These are phyloP conservation scores for Montipora sp. DNA, from an alignment of 64 coral and sea anemone species.

Conservation along the genomic window DNA sequence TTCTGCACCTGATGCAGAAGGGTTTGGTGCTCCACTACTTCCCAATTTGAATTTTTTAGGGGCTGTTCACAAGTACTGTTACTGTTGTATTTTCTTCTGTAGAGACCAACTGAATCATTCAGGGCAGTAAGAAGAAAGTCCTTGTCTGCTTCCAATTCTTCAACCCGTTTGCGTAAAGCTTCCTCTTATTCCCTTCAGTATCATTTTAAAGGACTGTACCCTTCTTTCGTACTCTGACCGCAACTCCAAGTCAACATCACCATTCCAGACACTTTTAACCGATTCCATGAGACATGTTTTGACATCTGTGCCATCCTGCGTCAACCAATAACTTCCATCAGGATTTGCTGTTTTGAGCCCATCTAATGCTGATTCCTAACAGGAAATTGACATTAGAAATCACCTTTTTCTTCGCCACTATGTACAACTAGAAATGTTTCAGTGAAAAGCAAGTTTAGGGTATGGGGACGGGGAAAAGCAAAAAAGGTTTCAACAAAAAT, in stretches of 20 bases:
- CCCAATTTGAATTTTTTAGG: conserved; percentile 66
- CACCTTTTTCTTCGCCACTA: too few relatives aligned
- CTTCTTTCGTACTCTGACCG: conserved; percentile 34
- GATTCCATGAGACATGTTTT: conserved; percentile 64
- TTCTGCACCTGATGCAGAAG: conserved; percentile 39
- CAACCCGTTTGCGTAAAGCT: not conserved
- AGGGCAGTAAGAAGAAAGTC: conserved; percentile 30
- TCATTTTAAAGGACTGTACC: not conserved
- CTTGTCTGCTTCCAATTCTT: not conserved
- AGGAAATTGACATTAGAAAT: too few relatives aligned
- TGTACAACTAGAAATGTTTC: too few relatives aligned
- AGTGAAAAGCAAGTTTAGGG: too few relatives aligned
- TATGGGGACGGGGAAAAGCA: too few relatives aligned
- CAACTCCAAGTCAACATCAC: conserved; percentile 52
- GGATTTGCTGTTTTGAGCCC: conserved; percentile 35
- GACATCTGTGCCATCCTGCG: conserved; percentile 63
- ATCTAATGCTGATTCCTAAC: conserved; percentile 51
- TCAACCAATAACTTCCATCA: conserved; percentile 52
- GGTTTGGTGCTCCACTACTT: conserved; percentile 59
- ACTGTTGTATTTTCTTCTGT: conserved; percentile 40
- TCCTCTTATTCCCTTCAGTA: not conserved
- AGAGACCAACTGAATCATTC: conserved; percentile 4
- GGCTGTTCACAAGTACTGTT: conserved; percentile 17
- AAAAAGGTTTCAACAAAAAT: too few relatives aligned
- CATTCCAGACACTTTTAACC: conserved; percentile 48